Conservation (phyloP, 2,797 vertebrate species). For the Anas capensis region DNA sequence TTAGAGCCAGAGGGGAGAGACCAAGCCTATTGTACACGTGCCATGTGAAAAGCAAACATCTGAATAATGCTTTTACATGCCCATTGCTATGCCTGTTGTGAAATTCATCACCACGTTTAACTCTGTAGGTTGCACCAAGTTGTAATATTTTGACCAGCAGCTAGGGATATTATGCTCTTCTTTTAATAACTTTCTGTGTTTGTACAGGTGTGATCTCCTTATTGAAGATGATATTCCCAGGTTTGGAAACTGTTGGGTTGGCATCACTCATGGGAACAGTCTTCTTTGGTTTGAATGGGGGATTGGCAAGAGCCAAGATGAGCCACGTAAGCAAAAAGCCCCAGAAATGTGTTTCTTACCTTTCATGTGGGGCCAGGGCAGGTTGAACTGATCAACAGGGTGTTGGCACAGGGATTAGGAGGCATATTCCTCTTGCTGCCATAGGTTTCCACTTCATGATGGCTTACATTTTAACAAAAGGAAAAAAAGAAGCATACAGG, state of each 20-base stretch:
- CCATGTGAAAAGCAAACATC: neutral
- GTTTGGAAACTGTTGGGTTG: neutral
- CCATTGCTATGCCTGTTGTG: neutral
- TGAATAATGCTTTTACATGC: neutral
- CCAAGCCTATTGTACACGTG: neutral
- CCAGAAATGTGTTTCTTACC: neutral
- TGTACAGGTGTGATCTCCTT: neutral
- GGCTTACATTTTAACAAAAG: neutral
- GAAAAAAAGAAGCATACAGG: neutral
- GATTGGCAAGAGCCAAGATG: neutral
- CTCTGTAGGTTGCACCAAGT: neutral
- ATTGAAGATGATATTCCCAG: neutral
- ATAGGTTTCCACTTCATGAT: neutral
- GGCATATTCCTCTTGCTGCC: neutral
- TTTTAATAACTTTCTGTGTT: neutral
- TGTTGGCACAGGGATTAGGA: neutral
- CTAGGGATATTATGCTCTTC: neutral
- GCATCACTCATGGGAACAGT: neutral
- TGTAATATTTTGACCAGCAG: neutral
- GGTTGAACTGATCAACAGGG: neutral
- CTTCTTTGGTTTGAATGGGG: neutral
- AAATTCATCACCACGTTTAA: neutral
- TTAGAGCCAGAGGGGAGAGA: neutral
- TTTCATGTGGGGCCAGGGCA: neutral
- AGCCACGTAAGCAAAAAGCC: neutral